Percentiles rank a stretch among this genome's conserved stretches.
Conservation (phyloP, 2,797 vertebrate genomes). For the Lycodopsis pacificus region DNA sequence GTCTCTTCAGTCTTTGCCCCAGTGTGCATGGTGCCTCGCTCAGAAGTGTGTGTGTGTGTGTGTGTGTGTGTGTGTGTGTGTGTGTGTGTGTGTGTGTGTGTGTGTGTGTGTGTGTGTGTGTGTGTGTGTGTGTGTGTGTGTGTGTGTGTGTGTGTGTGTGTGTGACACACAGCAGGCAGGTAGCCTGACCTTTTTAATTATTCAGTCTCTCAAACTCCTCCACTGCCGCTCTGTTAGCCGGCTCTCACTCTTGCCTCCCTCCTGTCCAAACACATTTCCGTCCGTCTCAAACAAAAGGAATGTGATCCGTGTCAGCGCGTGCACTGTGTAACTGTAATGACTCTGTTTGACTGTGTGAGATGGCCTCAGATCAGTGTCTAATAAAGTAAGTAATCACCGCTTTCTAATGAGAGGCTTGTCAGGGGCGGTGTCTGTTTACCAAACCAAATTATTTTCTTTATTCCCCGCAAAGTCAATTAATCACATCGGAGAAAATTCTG, state of each 20-base stretch:
- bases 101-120: conserved; percentile 13
- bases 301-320: conserved; percentile 38
- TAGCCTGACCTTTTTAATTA: conserved; percentile 87
- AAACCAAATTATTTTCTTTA: conserved; percentile 69
- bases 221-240: conserved; percentile 29
- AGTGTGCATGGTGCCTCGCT: conserved; percentile 46
- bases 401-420: conserved; percentile 67
- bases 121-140: conserved; percentile 21
- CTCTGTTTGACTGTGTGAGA: conserved; percentile 35
- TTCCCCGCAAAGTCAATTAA: conserved; percentile 65
- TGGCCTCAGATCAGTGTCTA: conserved; percentile 33
- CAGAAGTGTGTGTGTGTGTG: conserved; percentile 28
- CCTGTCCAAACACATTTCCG: conserved; percentile 51
- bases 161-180: conserved; percentile 75
- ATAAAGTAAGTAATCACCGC: conserved; percentile 67
- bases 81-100: conserved; percentile 8
- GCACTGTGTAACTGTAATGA: conserved; percentile 27
- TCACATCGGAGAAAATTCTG: conserved; percentile 59
- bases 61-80: conserved; percentile 19
- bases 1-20: conserved; percentile 62
- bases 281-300: conserved; percentile 39
- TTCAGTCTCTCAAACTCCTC: conserved; percentile 79
- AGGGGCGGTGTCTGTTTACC: conserved; percentile 65
- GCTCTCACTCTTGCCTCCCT: conserved; percentile 30
- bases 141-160: conserved; percentile 13